Base-by-base conservation (phyloP, 1,140 invertebrate species). In the Nephila pilipes region DNA sequence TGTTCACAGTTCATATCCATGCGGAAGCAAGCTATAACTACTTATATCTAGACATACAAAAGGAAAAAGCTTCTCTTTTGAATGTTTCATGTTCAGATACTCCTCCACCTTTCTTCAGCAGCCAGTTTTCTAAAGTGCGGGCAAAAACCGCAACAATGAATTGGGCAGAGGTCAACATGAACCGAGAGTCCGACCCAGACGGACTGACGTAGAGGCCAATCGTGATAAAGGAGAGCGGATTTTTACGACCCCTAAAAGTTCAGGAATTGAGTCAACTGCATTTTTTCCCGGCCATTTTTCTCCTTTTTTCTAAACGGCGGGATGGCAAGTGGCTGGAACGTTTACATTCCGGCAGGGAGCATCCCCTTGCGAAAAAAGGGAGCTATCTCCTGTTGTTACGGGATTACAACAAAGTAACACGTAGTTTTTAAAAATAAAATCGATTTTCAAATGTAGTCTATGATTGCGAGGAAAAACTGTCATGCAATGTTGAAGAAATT, bases 161-260 rank as follows among this genome's bases (percentile, higher is more conserved):
- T 18, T n/a, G 36, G 20, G 75, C 16, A 54, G 80, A 75, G 80
- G 36, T 54, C 36, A 83, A 54, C 46, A 54, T 55, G 20, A 54
- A n/a, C 36, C 25, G 22, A 83, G 22, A 20, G 25, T n/a, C 57
- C 57, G 57, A 60, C 38, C 16, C 29, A 87, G 85, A 55, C 87
- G 36, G 65, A 79, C 65, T 75, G 87, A 89, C 65, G 69, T 65
- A 79, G 46, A 79, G 54, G 87, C 69, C 63, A 75, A 58, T 81
- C 57, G 55, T 81, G 88, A 90, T 90, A 90, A 81, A 90, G 22
- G 88, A 90, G 88, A 46, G 36, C 32, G 75, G 75, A 90, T 60
- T 90, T 90, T 81, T 90, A 90, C 88, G 88, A 81, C 57, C 87
- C 57, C 60, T 90, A 90, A 57, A 90, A 81, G 88, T 81, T 81